Evolutionary conservation across 2,113 vertebrate species (phyloP).

Genomic region (Neomonachus schauinslandi): DNA sequence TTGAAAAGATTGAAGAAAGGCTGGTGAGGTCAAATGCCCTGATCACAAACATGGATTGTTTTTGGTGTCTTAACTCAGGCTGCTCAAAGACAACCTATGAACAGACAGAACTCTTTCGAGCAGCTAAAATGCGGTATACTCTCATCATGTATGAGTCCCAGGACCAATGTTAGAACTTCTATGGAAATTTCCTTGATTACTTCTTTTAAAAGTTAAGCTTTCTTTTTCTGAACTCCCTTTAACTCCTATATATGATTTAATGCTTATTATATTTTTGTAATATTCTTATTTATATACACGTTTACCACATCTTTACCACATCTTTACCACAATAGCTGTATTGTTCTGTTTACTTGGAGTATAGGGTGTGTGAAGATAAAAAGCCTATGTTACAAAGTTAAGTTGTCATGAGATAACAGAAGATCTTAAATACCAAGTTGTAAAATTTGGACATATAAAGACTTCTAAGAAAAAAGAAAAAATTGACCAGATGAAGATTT

Average conservation of each 20-base stretch:
- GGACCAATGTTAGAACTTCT: not conserved
- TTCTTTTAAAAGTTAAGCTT: not conserved
- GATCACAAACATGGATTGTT: not conserved
- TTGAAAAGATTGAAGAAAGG: not conserved
- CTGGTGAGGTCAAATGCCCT: not conserved
- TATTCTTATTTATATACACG: not conserved
- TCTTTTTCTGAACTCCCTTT: not conserved
- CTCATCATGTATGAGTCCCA: no score
- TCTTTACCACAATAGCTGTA: not conserved
- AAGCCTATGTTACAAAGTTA: not conserved
- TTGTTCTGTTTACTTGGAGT: not conserved
- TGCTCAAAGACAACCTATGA: not conserved
- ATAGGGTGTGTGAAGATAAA: not conserved
- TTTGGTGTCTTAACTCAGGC: not conserved
- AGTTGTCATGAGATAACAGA: not conserved
- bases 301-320: no score
- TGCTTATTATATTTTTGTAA: not conserved
- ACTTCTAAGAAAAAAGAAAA: not conserved
- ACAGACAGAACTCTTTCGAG: not conserved
- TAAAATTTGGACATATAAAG: not conserved
- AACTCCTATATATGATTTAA: not conserved
- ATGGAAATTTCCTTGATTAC: not conserved
- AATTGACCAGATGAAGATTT: not conserved
- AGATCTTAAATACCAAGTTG: not conserved
- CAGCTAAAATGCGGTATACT: not conserved